Conservation (phyloP, 1,140 invertebrate species). For the Daktulosphaira vitifoliae region DNA sequence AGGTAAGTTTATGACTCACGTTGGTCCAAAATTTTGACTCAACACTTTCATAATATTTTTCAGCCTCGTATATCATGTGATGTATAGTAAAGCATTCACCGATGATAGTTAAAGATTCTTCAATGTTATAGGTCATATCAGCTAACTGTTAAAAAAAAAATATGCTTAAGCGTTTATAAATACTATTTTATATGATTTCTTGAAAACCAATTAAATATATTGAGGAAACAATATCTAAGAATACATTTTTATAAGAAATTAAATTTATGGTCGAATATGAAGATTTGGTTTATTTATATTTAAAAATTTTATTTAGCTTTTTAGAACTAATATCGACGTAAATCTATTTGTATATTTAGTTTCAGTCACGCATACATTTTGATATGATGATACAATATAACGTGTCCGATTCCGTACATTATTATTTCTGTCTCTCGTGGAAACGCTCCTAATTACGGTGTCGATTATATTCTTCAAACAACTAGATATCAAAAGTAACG, state of each 20-base stretch:
- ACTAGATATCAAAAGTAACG: too few relatives aligned
- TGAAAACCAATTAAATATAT: too few relatives aligned
- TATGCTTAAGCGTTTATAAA: too few relatives aligned
- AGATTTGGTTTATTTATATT: neutral
- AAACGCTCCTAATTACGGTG: neutral
- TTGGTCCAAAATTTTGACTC: constrained; percentile 5
- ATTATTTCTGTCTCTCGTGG: neutral
- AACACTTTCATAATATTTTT: neutral
- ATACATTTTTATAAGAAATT: neutral
- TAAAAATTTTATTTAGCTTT: too few relatives aligned
- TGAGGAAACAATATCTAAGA: constrained; percentile 4
- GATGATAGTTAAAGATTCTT: neutral
- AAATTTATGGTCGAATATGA: neutral
- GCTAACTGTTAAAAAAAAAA: too few relatives aligned
- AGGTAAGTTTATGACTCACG: neutral
- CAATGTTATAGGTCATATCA: neutral
- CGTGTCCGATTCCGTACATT: neutral
- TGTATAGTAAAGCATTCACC: constrained; percentile 6
- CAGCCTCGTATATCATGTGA: neutral
- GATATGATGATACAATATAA: too few relatives aligned
- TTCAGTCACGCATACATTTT: too few relatives aligned
- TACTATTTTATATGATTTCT: too few relatives aligned
- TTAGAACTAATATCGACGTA: too few relatives aligned
- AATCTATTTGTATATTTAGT: too few relatives aligned
- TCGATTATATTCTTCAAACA: neutral